A percentile compares a stretch with the other conserved stretches of the same genome.
Evolutionary conservation across 2,113 vertebrate genomes (phyloP).

Genomic region (Rhizomys pruinosus): DNA sequence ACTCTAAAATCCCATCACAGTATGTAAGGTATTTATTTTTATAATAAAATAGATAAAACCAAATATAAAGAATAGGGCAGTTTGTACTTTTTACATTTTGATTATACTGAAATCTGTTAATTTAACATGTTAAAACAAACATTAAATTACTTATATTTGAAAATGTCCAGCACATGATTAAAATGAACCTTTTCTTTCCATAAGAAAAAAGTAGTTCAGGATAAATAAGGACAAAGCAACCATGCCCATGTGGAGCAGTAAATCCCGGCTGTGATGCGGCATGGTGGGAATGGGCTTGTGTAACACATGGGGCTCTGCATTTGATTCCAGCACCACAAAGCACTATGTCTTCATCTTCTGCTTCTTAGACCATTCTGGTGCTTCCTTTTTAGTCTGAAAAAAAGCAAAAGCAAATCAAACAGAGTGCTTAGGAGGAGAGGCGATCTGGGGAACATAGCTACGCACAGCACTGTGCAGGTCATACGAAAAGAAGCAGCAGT

Average conservation of each 20-base stretch:
- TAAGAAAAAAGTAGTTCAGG: slow-evolving; percentile 25
- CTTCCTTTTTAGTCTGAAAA: slow-evolving; percentile 93
- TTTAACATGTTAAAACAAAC: slow-evolving; percentile 74
- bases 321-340: background rate
- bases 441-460: background rate
- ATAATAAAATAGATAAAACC: slow-evolving; percentile 72
- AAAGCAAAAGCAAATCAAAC: slow-evolving; percentile 54
- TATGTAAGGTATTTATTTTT: slow-evolving; percentile 70
- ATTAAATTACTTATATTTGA: slow-evolving; percentile 64
- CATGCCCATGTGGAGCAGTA: slow-evolving; percentile 26
- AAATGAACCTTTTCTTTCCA: slow-evolving; percentile 58
- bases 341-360: slow-evolving; percentile 85
- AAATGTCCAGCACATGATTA: slow-evolving; percentile 71
- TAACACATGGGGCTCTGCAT: background rate
- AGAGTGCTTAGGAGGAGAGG: background rate
- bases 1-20: slow-evolving; percentile 30
- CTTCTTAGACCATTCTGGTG: slow-evolving; percentile 90
- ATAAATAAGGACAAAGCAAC: slow-evolving; percentile 30
- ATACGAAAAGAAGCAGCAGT: slow-evolving; percentile 3
- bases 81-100: slow-evolving; percentile 60
- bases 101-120: slow-evolving; percentile 72
- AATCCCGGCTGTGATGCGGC: fast-evolving
- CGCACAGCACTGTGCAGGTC: background rate
- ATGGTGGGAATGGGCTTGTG: too few species aligned
- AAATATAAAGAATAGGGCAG: slow-evolving; percentile 70